Evolutionary conservation across 1,140 invertebrate genomes (phyloP).

Genomic region (Aphelenchoides fujianensis): DNA sequence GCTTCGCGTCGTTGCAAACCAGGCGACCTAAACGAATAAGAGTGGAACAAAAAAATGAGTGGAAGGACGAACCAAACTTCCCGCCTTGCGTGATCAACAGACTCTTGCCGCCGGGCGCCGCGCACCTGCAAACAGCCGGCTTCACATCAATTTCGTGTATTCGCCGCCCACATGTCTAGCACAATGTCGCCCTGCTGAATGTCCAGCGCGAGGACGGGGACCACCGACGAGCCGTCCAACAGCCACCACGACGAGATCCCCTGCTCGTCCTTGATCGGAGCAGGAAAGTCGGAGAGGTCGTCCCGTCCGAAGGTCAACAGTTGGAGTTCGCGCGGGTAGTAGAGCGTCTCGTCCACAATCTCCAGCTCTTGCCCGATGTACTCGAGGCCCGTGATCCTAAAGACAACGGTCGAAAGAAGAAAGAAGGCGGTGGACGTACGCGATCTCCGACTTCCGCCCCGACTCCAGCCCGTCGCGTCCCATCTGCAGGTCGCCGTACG

Average conservation of each 20-base stretch:
- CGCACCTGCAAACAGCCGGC: too few species aligned
- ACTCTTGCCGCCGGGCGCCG: constrained; percentile 90
- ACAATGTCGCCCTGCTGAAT: constrained; percentile 74
- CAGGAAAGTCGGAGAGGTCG: constrained; percentile 66
- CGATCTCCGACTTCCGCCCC: constrained; percentile 7
- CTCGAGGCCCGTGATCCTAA: constrained; percentile 53
- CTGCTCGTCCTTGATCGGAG: constrained; percentile 45
- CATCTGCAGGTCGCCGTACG: constrained; percentile 40
- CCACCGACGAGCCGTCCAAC: constrained; percentile 82
- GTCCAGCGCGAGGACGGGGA: constrained; percentile 84
- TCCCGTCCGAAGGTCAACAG: constrained; percentile 75
- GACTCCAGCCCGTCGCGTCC: constrained; percentile 1
- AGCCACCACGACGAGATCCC: constrained; percentile 67
- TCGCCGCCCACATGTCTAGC: too few species aligned
- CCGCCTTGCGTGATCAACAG: constrained; percentile 83
- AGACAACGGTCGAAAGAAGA: too few species aligned
- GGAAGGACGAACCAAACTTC: too few species aligned
- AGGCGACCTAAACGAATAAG: constrained; percentile 67
- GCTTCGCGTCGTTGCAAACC: constrained; percentile 76
- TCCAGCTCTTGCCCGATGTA: constrained; percentile 28
- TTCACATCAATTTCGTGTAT: too few species aligned
- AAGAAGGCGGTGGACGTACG: too few species aligned
- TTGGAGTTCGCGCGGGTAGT: constrained; percentile 74
- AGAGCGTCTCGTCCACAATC: constrained; percentile 44
- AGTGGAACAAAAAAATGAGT: too few species aligned